Conservation (phyloP, 1,140 invertebrate species). For the Philotrypesis tridentata region DNA sequence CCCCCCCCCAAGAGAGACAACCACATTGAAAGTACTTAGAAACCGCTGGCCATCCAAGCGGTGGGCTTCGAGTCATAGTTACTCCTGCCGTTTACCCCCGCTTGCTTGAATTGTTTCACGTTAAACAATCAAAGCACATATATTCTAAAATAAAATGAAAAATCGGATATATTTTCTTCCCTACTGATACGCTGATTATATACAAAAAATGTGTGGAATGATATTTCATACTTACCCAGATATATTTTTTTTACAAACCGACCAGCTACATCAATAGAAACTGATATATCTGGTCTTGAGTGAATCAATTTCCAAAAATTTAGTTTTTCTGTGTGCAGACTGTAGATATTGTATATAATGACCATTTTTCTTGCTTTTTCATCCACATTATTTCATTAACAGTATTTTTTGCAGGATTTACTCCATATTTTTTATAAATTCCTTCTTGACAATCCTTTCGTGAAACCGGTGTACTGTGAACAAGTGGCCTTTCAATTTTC, state of each 20-base stretch:
- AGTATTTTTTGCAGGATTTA: neutral
- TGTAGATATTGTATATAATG: neutral
- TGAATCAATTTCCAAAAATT: neutral
- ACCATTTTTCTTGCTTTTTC: neutral
- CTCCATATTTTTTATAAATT: neutral
- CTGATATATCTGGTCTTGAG: neutral
- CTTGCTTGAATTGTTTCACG: no score
- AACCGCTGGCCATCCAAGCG: no score
- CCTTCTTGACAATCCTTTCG: neutral
- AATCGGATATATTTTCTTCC: neutral
- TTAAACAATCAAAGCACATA: no score
- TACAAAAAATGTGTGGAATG: slow-evolving; percentile 10
- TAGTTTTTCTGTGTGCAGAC: neutral
- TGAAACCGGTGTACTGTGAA: slow-evolving; percentile 5
- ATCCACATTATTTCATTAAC: neutral
- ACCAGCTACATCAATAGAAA: slow-evolving; percentile 5
- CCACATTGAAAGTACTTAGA: no score
- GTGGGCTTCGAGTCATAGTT: no score
- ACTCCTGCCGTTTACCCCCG: no score
- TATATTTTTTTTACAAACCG: slow-evolving; percentile 13
- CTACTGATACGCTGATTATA: neutral
- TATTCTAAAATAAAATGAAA: slow-evolving; percentile 16
- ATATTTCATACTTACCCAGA: no score
- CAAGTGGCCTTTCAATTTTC: slow-evolving; percentile 4
- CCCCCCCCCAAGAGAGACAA: no score